Evolutionary conservation across 2,888 invertebrate species (phyloP).

Genomic region (Diarsia dahlii): DNA sequence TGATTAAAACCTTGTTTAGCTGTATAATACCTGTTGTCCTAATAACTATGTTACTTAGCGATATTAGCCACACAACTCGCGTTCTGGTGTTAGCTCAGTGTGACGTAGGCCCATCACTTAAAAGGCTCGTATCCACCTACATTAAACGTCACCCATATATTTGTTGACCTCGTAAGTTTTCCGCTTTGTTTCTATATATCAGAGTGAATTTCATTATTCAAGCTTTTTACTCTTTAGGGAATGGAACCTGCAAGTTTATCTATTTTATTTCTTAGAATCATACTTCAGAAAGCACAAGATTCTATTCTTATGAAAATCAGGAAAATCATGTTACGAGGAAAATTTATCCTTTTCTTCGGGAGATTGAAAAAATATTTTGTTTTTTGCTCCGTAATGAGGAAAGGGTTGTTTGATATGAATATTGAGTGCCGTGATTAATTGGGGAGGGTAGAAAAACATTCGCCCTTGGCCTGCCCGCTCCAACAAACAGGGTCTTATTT

Average conservation of each 20-base stretch:
- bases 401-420: constrained; percentile 44
- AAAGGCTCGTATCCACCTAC: constrained; percentile 20
- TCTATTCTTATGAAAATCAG: constrained; percentile 2
- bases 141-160: constrained; percentile 44
- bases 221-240: constrained; percentile 11
- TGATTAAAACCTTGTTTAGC: constrained; percentile 42
- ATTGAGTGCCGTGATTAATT: constrained; percentile 47
- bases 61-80: constrained; percentile 34
- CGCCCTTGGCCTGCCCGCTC: constrained; percentile 37
- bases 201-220: constrained; percentile 34
- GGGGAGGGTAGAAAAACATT: constrained; percentile 22
- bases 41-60: constrained; percentile 45
- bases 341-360: not conserved
- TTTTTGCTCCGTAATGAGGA: constrained; percentile 28
- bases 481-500: constrained; percentile 27
- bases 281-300: not conserved
- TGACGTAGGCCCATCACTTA: constrained; percentile 40
- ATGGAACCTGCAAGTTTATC: not conserved
- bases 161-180: constrained; percentile 43
- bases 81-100: constrained; percentile 40
- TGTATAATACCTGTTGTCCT: constrained; percentile 20
- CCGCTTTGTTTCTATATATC: constrained; percentile 29
- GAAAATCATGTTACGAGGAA: constrained; percentile 12
- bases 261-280: not conserved
- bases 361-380: not conserved